Evolutionary conservation across 2,113 vertebrate species (phyloP).

Genomic region (Corvus moneduloides): DNA sequence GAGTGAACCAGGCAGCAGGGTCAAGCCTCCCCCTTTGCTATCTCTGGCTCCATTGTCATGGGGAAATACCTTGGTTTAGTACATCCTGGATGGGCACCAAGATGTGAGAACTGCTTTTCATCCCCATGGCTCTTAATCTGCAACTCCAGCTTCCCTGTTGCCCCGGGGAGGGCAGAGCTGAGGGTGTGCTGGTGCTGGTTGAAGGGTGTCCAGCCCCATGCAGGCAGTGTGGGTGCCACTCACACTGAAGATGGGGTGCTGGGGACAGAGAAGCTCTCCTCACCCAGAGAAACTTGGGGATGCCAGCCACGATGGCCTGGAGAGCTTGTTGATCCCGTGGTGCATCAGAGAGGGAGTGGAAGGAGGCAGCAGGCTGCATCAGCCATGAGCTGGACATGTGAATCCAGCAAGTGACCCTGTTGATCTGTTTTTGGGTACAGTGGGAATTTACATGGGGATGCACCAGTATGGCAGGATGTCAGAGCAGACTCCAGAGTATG

Average conservation of each 20-base stretch:
- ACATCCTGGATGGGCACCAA: not conserved
- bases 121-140: not conserved
- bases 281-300: not conserved
- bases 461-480: not conserved
- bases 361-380: not conserved
- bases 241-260: not conserved
- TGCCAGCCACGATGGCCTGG: not conserved
- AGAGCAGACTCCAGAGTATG: not conserved
- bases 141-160: not conserved
- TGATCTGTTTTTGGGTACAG: not conserved
- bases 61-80: not conserved
- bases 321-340: rapidly evolving
- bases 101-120: not conserved
- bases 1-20: not conserved
- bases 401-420: not conserved
- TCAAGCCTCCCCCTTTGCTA: not conserved
- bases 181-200: not conserved
- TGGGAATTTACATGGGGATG: not conserved
- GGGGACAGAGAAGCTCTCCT: not conserved
- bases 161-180: not conserved
- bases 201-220: not conserved
- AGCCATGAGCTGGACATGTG: not conserved
- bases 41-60: not conserved
- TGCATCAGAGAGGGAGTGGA: not conserved
- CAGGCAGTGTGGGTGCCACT: not conserved